These are phyloP conservation scores for Penelope pileata DNA, from an alignment of 2,113 vertebrate genomes.

Conservation along the genomic window DNA sequence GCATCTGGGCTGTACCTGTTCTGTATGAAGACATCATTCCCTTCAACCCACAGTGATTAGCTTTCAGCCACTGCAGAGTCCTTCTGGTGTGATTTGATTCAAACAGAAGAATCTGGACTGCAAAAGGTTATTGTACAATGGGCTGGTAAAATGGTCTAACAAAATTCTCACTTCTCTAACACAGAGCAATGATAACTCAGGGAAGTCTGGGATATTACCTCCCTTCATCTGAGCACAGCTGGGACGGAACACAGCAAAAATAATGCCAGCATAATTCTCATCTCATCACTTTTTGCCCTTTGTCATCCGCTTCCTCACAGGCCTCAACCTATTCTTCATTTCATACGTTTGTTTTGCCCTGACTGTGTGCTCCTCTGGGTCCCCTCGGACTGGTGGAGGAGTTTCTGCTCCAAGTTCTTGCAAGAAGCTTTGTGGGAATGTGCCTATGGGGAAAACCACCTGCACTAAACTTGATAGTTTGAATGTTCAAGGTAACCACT, in stretches of 20 bases:
- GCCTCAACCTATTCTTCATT: not conserved
- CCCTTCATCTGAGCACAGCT: not conserved
- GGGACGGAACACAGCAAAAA: not conserved
- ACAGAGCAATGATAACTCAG: not conserved
- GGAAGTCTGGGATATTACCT: not conserved
- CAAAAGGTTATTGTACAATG: not conserved
- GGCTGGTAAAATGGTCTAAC: not conserved
- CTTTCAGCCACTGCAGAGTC: not conserved
- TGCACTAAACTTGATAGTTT: not conserved
- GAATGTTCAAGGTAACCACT: not conserved
- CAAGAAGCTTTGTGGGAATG: not conserved
- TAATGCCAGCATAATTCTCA: not conserved
- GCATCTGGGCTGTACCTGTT: fast-evolving
- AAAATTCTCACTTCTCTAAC: not conserved
- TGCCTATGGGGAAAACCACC: not conserved
- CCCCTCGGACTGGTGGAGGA: not conserved
- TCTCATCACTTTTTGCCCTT: not conserved
- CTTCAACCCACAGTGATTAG: not conserved
- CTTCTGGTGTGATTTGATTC: slow-evolving; percentile 9
- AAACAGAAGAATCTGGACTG: not conserved
- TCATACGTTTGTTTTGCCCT: not conserved
- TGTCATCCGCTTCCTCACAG: not conserved
- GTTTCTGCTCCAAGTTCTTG: not conserved
- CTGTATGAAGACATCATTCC: not conserved
- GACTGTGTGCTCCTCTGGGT: not conserved